Conservation (phyloP, 1,140 invertebrate species). For the Argopecten irradians region DNA sequence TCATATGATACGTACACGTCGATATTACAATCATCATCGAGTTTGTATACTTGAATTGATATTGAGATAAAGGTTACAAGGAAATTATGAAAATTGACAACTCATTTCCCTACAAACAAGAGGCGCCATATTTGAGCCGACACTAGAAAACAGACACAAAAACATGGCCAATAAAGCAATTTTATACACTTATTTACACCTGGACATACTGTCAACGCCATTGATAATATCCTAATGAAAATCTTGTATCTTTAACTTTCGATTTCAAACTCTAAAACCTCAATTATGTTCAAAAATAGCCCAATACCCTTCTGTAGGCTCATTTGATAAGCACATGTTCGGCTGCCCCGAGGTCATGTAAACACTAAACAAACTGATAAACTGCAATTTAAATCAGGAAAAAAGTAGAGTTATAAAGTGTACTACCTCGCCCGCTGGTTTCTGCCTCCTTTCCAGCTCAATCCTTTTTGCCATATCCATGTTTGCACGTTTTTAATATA, state of each 20-base stretch:
- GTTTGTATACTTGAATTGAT: not conserved
- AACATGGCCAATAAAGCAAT: not conserved
- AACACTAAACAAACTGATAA: conserved; percentile 17
- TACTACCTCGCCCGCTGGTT: conserved; percentile 58
- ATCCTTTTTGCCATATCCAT: conserved; percentile 67
- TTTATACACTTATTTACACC: not conserved
- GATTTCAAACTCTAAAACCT: not conserved
- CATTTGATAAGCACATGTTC: conserved; percentile 12
- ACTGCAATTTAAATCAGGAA: conserved; percentile 10
- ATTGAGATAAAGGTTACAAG: not conserved
- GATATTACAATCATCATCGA: not conserved
- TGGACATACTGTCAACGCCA: not conserved
- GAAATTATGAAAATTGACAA: not conserved
- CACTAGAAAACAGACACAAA: not conserved
- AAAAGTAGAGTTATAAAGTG: conserved; percentile 26
- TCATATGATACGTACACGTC: not conserved
- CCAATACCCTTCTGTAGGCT: not conserved
- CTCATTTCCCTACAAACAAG: not conserved
- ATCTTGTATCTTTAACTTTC: not conserved
- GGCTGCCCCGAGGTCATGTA: conserved; percentile 19
- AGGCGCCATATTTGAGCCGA: conserved; percentile 20
- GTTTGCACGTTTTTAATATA: conserved; percentile 38
- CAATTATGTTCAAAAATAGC: not conserved
- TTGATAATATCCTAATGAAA: not conserved
- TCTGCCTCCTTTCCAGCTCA: conserved; percentile 61